phyloP scores from a whole-genome alignment of 2,113 vertebrate genomes.

The Calonectris borealis region DNA sequence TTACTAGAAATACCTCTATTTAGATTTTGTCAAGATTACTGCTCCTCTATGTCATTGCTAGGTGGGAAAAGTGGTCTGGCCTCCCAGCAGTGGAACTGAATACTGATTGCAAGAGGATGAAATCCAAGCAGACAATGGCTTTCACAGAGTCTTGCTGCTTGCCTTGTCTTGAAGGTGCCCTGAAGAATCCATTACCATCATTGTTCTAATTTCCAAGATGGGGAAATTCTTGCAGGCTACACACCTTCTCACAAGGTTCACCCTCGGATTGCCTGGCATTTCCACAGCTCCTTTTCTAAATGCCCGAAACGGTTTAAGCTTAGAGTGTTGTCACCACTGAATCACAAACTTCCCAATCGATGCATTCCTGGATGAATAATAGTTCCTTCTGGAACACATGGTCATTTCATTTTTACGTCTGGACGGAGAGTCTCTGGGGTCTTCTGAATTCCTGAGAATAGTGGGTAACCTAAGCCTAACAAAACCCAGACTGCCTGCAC shows the following conservation, averaged over 20 bases:
- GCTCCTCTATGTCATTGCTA: background rate
- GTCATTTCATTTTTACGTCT: background rate
- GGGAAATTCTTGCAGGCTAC: background rate
- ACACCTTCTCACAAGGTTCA: background rate
- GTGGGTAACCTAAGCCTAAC: fast-evolving
- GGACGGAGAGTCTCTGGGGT: background rate
- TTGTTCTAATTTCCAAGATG: background rate
- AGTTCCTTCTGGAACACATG: background rate
- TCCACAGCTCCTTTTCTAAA: background rate
- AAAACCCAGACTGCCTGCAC: background rate
- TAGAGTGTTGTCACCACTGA: background rate
- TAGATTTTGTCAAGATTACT: conserved; percentile 36
- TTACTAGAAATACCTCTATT: conserved; percentile 41
- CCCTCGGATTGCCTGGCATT: background rate
- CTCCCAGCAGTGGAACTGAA: background rate
- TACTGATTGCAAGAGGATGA: background rate
- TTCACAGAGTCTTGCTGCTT: background rate
- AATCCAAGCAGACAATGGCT: background rate
- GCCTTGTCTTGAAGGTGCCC: background rate
- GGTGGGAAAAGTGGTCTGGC: background rate
- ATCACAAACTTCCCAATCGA: background rate
- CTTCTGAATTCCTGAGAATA: background rate
- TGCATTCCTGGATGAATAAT: fast-evolving
- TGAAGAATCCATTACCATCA: background rate
- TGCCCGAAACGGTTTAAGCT: fast-evolving